Evolutionary conservation across 2,797 vertebrate species (phyloP).

Genomic region (Poeciliopsis gracilis): DNA sequence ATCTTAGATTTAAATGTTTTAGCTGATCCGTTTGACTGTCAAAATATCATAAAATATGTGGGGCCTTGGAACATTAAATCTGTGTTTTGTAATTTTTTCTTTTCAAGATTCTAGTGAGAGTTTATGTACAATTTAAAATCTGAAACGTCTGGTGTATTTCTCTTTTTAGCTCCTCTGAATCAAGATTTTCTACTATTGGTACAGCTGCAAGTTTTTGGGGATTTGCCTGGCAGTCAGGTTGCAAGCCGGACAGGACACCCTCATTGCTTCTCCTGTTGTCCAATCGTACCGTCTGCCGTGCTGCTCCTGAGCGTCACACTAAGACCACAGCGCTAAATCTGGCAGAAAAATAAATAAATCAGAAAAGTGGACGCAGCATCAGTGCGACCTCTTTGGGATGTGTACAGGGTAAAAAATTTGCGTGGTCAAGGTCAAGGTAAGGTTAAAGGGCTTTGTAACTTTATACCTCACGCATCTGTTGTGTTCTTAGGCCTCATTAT

Average conservation of each 20-base stretch:
- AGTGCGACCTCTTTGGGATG: too few species aligned
- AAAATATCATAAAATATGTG: background rate
- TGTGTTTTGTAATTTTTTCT: background rate
- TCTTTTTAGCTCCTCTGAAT: background rate
- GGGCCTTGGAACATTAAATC: background rate
- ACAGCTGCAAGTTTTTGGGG: background rate
- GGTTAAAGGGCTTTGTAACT: background rate
- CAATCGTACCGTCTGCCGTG: too few species aligned
- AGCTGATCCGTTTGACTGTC: background rate
- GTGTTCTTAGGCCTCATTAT: background rate
- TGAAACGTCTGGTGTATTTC: background rate
- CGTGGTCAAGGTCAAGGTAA: too few species aligned
- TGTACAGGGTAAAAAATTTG: too few species aligned
- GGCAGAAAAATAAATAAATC: too few species aligned
- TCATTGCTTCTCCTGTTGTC: too few species aligned
- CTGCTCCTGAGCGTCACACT: too few species aligned
- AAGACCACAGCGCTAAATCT: too few species aligned
- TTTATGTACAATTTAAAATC: background rate
- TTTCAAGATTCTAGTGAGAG: background rate
- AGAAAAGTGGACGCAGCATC: too few species aligned
- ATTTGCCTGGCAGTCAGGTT: background rate
- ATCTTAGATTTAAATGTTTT: background rate
- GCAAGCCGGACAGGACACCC: background rate
- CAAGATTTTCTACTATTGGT: background rate
- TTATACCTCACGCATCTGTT: background rate